phyloP scores from a whole-genome alignment of 2,113 vertebrate species.

The Semnornis frantzii region DNA sequence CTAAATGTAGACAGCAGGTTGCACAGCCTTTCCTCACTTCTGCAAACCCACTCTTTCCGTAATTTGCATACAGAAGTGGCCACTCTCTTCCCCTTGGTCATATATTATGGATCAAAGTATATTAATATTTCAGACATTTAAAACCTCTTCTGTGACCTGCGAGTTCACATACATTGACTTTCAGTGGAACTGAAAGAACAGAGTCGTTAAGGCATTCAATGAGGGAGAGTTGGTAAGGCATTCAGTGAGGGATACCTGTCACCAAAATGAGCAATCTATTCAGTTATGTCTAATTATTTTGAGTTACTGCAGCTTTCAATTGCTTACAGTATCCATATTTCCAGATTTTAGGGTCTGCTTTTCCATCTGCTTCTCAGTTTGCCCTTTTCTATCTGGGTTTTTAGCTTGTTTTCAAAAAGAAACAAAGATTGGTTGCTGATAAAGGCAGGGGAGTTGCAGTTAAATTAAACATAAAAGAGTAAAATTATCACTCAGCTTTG shows the following conservation, averaged over 20 bases:
- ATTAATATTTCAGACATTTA: background rate
- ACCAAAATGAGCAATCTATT: background rate
- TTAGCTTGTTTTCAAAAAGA: background rate
- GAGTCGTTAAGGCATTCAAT: background rate
- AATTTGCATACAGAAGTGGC: background rate
- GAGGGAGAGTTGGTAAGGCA: too few relatives aligned
- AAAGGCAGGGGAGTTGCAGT: background rate
- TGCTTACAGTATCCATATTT: background rate
- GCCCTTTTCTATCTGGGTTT: background rate
- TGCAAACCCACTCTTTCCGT: background rate
- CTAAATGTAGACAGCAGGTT: too few relatives aligned
- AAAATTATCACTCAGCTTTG: background rate
- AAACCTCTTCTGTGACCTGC: background rate
- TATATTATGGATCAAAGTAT: background rate
- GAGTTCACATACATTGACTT: background rate
- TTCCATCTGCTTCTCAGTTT: background rate
- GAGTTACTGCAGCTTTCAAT: background rate
- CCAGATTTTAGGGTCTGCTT: background rate
- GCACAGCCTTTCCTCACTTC: background rate
- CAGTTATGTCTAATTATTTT: background rate
- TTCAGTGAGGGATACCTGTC: background rate
- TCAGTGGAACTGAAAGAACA: background rate
- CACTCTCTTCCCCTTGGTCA: background rate
- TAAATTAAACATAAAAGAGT: background rate
- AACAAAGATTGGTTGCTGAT: background rate